Evolutionary conservation across 2,113 vertebrate genomes (phyloP).

Genomic region (Prochilodus magdalenae): DNA sequence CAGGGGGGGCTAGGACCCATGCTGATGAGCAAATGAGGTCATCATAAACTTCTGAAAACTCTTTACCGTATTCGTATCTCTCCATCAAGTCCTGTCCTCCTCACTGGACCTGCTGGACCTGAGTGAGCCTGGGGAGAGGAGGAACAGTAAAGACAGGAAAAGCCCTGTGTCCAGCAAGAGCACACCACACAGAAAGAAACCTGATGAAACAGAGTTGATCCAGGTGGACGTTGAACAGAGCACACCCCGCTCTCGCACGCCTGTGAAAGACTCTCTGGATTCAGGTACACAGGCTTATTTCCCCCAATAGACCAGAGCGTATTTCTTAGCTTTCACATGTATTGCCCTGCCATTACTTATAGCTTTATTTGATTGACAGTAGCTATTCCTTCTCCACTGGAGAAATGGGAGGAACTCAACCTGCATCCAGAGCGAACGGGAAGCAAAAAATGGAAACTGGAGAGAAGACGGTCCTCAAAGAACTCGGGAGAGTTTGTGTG

Average conservation of each 20-base stretch:
- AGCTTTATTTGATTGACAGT: conserved; percentile 59
- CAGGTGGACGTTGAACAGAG: conserved; percentile 88
- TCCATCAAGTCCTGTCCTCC: conserved; percentile 87
- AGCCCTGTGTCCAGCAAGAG: conserved; percentile 81
- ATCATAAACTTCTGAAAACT: not conserved
- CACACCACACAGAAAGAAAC: conserved; percentile 85
- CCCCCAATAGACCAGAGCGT: not conserved
- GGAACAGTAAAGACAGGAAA: conserved; percentile 87
- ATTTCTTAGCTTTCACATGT: not conserved
- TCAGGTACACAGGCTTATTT: conserved; percentile 85
- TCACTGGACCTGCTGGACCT: conserved; percentile 96
- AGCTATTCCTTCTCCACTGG: conserved; percentile 85
- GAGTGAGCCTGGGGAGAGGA: conserved; percentile 90
- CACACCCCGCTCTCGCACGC: conserved; percentile 75
- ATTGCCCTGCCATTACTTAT: not conserved
- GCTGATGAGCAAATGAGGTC: conserved; percentile 30
- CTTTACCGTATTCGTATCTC: conserved; percentile 31
- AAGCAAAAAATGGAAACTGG: conserved; percentile 86
- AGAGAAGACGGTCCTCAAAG: conserved; percentile 89
- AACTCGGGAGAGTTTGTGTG: conserved; percentile 93
- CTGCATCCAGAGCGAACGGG: conserved; percentile 83
- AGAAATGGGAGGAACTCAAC: conserved; percentile 95
- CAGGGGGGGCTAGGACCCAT: not conserved
- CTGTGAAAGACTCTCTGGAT: conserved; percentile 86
- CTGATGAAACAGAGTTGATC: conserved; percentile 91